Evolutionary conservation across 2,888 invertebrate genomes (phyloP).

Genomic region (Abscondita cerata): DNA sequence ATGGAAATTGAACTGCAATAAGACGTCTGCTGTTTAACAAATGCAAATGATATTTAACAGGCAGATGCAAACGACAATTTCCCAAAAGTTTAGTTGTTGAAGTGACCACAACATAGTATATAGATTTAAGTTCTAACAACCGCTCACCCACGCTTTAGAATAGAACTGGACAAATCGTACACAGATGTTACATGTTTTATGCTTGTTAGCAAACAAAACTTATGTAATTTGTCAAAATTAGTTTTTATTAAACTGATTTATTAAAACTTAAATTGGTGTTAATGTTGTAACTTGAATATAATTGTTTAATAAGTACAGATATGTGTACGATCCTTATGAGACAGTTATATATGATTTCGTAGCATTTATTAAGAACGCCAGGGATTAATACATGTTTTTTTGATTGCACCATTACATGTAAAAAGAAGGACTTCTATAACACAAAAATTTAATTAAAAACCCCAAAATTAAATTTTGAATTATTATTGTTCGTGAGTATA

Average conservation of each 20-base stretch:
- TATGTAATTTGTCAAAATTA: slow-evolving; percentile 39
- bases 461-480: too few species aligned
- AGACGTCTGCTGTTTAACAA: not conserved
- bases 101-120: slow-evolving; percentile 39
- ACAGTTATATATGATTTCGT: too few species aligned
- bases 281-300: slow-evolving; percentile 8
- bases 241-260: slow-evolving; percentile 36
- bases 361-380: too few species aligned
- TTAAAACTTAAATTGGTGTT: slow-evolving; percentile 13
- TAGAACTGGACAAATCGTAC: slow-evolving; percentile 43
- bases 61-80: slow-evolving; percentile 42
- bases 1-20: not conserved
- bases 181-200: slow-evolving; percentile 46
- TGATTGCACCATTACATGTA: too few species aligned
- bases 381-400: too few species aligned
- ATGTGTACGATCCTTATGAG: too few species aligned
- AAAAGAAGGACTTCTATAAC: too few species aligned
- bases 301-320: too few species aligned
- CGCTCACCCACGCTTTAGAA: slow-evolving; percentile 37
- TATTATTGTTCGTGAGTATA: too few species aligned
- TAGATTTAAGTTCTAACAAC: slow-evolving; percentile 35
- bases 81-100: slow-evolving; percentile 35
- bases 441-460: too few species aligned
- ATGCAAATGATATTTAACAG: slow-evolving; percentile 39
- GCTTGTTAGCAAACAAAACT: slow-evolving; percentile 44